phyloP scores from a whole-genome alignment of 2,113 vertebrate species.

The Casuarius casuarius region DNA sequence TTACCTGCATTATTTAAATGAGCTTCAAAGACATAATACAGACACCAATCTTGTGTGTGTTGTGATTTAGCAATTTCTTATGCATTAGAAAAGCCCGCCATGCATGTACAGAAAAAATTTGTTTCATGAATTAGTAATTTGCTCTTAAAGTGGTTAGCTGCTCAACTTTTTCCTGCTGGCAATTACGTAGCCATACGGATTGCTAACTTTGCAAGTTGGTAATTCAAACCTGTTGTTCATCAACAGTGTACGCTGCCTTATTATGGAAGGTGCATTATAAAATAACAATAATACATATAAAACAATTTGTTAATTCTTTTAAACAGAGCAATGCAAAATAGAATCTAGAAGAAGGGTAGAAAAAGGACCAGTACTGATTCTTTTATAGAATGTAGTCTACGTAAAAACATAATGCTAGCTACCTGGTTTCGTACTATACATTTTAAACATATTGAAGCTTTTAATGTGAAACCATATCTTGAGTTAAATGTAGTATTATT shows the following conservation, averaged over 20 bases:
- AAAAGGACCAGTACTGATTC: neutral
- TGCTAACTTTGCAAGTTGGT: neutral
- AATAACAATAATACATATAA: neutral
- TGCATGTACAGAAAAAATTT: neutral
- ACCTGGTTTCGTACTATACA: neutral
- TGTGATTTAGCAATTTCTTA: neutral
- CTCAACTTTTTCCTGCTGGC: neutral
- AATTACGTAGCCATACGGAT: neutral
- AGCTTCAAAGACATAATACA: neutral
- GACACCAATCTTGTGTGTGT: neutral
- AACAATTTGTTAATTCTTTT: neutral
- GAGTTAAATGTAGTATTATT: neutral
- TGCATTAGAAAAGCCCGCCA: neutral
- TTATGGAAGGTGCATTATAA: neutral
- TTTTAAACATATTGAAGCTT: neutral
- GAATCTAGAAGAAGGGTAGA: neutral
- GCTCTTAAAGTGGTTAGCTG: neutral
- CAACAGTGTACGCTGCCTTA: neutral
- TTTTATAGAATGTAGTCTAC: neutral
- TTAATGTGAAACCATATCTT: neutral
- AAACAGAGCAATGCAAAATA: neutral
- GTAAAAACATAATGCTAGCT: neutral
- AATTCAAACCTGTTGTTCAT: neutral
- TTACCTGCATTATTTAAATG: neutral
- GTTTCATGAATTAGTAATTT: fast-evolving